Conservation (phyloP, 2,888 invertebrate species). For the Protodeltote pygarga region DNA sequence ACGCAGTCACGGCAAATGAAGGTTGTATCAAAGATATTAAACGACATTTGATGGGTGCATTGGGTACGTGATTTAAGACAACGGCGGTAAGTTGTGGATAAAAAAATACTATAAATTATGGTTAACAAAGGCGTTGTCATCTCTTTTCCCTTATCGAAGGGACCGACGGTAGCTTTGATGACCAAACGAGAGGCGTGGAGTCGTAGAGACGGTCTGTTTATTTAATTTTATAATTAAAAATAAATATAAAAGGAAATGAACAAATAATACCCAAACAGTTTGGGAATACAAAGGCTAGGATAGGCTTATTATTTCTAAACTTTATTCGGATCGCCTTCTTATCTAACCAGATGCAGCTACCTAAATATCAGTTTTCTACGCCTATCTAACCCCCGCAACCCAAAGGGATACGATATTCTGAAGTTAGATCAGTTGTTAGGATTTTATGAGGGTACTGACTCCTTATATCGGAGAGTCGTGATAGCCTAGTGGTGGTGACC, state of each 20-base stretch:
- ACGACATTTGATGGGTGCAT: constrained; percentile 64
- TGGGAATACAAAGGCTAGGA: no score
- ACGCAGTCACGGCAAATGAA: constrained; percentile 9
- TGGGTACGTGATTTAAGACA: constrained; percentile 72
- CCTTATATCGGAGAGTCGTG: no score
- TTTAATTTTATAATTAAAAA: not conserved
- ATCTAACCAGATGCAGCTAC: no score
- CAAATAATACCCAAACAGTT: not conserved
- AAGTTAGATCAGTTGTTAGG: no score
- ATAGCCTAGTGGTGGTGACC: no score
- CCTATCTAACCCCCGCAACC: no score
- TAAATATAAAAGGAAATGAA: not conserved
- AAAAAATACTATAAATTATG: constrained; percentile 84
- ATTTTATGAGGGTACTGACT: no score
- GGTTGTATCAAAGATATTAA: constrained; percentile 56
- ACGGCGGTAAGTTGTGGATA: constrained; percentile 69
- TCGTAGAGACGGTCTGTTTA: constrained; percentile 57
- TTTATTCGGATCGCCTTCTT: no score
- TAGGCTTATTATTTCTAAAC: no score
- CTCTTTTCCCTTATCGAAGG: constrained; percentile 79
- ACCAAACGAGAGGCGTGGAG: constrained; percentile 63
- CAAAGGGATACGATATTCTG: no score
- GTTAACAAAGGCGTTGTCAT: constrained; percentile 86
- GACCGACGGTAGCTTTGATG: constrained; percentile 69
- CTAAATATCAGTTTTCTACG: no score